Percentiles rank a stretch among this genome's conserved stretches.
phyloP scores from a whole-genome alignment of 2,797 vertebrate species.

The Cryptoblepharus egeriae region DNA sequence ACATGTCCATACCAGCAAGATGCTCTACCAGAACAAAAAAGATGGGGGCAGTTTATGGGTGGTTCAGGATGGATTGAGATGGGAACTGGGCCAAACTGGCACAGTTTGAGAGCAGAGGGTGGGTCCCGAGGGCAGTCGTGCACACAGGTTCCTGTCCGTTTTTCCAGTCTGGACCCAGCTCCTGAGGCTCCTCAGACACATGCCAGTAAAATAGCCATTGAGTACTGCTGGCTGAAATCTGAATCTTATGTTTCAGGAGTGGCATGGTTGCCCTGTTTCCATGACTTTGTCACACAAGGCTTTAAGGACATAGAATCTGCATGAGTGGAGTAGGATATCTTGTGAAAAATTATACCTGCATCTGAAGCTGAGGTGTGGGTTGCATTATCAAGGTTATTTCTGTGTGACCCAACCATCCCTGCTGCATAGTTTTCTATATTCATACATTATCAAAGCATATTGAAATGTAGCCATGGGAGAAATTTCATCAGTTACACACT shows the following conservation, averaged over 20 bases:
- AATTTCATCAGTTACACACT: not conserved
- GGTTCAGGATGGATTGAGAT: too few species aligned
- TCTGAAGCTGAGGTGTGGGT: not conserved
- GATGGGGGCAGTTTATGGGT: too few species aligned
- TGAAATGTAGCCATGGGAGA: too few species aligned
- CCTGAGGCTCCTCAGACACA: too few species aligned
- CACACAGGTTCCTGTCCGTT: too few species aligned
- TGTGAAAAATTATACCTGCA: not conserved
- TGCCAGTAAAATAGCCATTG: too few species aligned
- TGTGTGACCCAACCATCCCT: not conserved
- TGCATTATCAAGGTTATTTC: not conserved
- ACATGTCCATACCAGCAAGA: too few species aligned
- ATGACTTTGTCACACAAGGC: not conserved
- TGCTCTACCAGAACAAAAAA: too few species aligned
- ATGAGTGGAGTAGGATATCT: not conserved
- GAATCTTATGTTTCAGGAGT: not conserved
- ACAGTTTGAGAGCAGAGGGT: too few species aligned
- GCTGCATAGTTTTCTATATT: not conserved
- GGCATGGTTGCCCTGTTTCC: not conserved
- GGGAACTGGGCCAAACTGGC: too few species aligned
- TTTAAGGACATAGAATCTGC: not conserved
- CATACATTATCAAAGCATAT: not conserved
- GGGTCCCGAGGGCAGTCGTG: too few species aligned
- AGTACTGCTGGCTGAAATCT: not conserved
- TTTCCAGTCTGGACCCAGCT: too few species aligned